These are phyloP conservation scores for Cosmorhoe ocellata DNA, from an alignment of 2,888 invertebrate species.

Conservation along the genomic window DNA sequence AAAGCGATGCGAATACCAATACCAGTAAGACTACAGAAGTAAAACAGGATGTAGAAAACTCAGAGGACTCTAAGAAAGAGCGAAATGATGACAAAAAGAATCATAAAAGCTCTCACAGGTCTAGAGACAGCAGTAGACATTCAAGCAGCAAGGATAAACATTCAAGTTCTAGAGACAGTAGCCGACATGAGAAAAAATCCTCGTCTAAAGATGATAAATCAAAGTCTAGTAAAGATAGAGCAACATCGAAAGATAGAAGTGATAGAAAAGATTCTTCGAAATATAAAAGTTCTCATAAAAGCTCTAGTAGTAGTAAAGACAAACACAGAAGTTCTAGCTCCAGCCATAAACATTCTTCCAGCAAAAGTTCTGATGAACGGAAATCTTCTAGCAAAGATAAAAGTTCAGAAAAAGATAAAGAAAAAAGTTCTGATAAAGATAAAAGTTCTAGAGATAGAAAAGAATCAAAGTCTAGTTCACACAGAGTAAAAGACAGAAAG, in stretches of 20 bases:
- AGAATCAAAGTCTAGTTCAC: constrained; percentile 64
- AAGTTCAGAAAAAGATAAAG: constrained; percentile 35
- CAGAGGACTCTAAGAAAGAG: constrained; percentile 62
- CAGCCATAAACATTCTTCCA: constrained; percentile 55
- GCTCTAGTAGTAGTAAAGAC: constrained; percentile 52
- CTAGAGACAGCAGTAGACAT: constrained; percentile 68
- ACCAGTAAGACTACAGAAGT: constrained; percentile 66
- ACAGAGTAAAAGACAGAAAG: constrained; percentile 70
- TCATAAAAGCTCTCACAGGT: constrained; percentile 67
- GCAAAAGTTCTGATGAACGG: constrained; percentile 65
- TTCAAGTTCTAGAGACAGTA: constrained; percentile 64
- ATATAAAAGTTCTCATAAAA: constrained; percentile 67
- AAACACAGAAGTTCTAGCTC: constrained; percentile 65
- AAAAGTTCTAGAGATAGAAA: constrained; percentile 60
- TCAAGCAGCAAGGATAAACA: constrained; percentile 72
- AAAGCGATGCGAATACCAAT: constrained; percentile 65
- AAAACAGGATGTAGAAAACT: constrained; percentile 62
- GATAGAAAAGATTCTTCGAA: constrained; percentile 71
- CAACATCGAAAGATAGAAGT: constrained; percentile 57
- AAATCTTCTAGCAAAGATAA: constrained; percentile 51
- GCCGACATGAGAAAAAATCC: constrained; percentile 63
- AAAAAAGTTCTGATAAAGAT: constrained; percentile 55
- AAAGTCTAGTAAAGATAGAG: constrained; percentile 64
- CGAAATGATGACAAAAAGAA: constrained; percentile 62
- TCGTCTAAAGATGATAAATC: constrained; percentile 62